Evolutionary conservation across 1,140 invertebrate genomes (phyloP), one percentile per base, ranked within the genome.

Genomic region (Battus philenor): DNA sequence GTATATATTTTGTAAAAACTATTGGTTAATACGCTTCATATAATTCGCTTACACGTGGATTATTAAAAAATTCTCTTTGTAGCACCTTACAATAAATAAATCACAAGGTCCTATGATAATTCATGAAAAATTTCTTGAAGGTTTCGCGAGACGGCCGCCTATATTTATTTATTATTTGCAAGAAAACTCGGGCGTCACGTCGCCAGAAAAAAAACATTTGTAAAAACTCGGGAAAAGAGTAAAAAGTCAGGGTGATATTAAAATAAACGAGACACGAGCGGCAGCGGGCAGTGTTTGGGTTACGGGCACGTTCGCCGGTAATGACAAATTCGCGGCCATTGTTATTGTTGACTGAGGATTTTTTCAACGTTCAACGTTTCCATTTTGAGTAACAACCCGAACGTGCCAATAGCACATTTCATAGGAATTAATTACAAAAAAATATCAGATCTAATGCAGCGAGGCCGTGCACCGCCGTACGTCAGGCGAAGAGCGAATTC

Each of bases 291-390:
- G 27, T 68, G 69, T 75, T 74, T 68, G 68, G 54, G 59, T 50
- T 72, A 57, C 58, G 67, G 76, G 78, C 80, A 84, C 80, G 77
- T 80, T 57, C 63, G 32, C 18, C 33, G 39, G 53, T 80, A 73
- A 76, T 77, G 73, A 78, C 68, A 73, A 78, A 72, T 74, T 67
- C 57, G 69, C 69, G 51, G 66, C 66, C 62, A 75, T 80, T 77
- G 63, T 70, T 76, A 66, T 59, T 69, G 59, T 64, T 65, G 57
- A 59, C 57, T 59, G 63, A 61, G 38, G 57, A 68, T 72, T 77
- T 78, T 76, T 30, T 74, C 45, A 56, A 57, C 41, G 48, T 44
- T 58, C 72, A 79, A 80, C 68, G 76, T 77, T 69, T 61, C 50
- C 53, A 59, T 72, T 77, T 69, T 59, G 59, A 64, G 57, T 72